These are phyloP conservation scores for Craterocephalus amniculus DNA, from an alignment of 2,797 vertebrate species.

Conservation along the genomic window DNA sequence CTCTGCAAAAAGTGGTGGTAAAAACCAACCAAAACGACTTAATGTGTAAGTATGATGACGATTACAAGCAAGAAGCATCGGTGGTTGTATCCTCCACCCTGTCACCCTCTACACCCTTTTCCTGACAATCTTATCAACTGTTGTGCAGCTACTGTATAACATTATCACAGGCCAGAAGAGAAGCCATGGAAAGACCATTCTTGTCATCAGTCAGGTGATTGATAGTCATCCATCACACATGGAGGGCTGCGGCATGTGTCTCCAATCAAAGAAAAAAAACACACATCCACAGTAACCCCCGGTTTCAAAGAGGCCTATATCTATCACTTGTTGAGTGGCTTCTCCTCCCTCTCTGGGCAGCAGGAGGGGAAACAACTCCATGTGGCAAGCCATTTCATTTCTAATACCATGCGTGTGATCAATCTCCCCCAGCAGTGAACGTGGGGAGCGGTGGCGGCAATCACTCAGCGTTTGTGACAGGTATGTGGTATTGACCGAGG, in stretches of 20 bases:
- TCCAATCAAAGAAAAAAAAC: slow-evolving; percentile 7
- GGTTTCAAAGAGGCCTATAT: slow-evolving; percentile 47
- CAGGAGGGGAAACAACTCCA: slow-evolving; percentile 54
- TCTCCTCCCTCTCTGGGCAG: slow-evolving; percentile 24
- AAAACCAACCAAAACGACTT: too few species aligned
- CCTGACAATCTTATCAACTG: slow-evolving; percentile 47
- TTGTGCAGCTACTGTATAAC: slow-evolving; percentile 47
- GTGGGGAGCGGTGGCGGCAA: slow-evolving; percentile 48
- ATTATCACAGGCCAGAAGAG: slow-evolving; percentile 67
- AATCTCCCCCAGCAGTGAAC: slow-evolving; percentile 58
- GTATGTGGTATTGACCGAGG: slow-evolving; percentile 68
- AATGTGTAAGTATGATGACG: too few species aligned
- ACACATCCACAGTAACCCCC: slow-evolving; percentile 59
- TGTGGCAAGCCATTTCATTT: slow-evolving; percentile 72
- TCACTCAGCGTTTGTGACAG: slow-evolving; percentile 72
- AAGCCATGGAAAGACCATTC: slow-evolving; percentile 34
- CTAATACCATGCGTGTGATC: slow-evolving; percentile 73
- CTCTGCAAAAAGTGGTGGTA: too few species aligned
- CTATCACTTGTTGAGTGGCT: slow-evolving; percentile 55
- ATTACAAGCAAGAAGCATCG: too few species aligned
- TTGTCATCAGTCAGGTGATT: slow-evolving; percentile 69
- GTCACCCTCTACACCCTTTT: not conserved
- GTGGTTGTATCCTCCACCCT: not conserved
- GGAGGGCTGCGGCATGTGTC: slow-evolving; percentile 34
- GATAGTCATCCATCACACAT: slow-evolving; percentile 57